Base-by-base conservation (phyloP, 2,888 invertebrate genomes). In the Drosophila borborema region DNA sequence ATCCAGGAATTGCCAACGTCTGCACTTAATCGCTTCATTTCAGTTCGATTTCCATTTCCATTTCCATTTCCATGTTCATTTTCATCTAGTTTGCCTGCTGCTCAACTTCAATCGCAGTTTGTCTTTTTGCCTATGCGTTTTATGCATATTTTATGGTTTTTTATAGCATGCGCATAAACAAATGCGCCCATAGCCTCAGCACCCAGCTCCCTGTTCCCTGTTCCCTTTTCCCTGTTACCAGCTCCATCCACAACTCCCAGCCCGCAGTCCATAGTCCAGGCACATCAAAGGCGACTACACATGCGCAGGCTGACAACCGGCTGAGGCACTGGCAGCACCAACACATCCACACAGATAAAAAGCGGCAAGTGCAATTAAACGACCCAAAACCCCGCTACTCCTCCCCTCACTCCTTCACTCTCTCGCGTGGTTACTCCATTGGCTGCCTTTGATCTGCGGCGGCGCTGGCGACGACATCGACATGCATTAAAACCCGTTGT, bases 141-240 rank as follows among this genome's bases (percentile, higher is more conserved):
- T 84, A 86, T 86, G 85, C 85, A 86, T 89, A 86, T 89, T 86
- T 86, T 86, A 86, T 83, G 84, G 74, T 74, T 83, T 85, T 85
- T 86, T 89, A 86, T 86, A 81, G 84, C 76, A 64, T 65, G 65
- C 82, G 68, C 75, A 83, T 85, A 88, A 85, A 88, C 85, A 85
- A 82, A 82, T 82, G 82, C 64, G 65, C 51, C 49, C 72, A 62
- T 40, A 58, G 64, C 53, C 53, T 2, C 43, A 31, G 31, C 45
- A 12, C 28, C 41, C 40, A 53, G 31, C 18, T 0, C 18, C 14
- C 54, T 23, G 20, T 18, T 7, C 2, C 38, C 53, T 23, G 51
- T 20, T 12, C 20, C 7, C 28, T 14, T 10, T 41, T 45, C 40
- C 34, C 36, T 34, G 34, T 54, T 51, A 38, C 3, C 14, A 40